phyloP scores from a whole-genome alignment of 1,140 invertebrate species.

The Drosophila micromelanica region DNA sequence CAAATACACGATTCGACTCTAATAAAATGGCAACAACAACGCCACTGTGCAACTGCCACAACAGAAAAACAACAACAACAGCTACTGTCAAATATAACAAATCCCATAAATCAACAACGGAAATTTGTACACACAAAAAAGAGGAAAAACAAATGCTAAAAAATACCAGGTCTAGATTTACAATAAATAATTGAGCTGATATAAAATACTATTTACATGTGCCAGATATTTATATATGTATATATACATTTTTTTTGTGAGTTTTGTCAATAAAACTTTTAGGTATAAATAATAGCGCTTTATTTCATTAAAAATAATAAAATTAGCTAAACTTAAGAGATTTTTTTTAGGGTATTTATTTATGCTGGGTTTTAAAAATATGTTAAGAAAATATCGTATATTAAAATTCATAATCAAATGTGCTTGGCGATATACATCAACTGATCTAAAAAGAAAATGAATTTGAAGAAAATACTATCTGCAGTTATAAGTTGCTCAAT shows the following conservation, averaged over 20 bases:
- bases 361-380: too few relatives aligned
- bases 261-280: too few relatives aligned
- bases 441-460: neutral
- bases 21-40: constrained; percentile 33
- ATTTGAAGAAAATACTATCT: neutral
- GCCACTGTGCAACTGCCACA: constrained; percentile 12
- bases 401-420: neutral
- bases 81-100: constrained; percentile 77
- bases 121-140: constrained; percentile 44
- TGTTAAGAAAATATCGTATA: neutral
- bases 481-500: constrained; percentile 2
- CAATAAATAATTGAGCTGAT: constrained; percentile 44
- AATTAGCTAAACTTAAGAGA: too few relatives aligned
- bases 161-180: constrained; percentile 32
- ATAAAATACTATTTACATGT: constrained; percentile 49
- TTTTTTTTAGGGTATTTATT: too few relatives aligned
- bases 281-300: too few relatives aligned
- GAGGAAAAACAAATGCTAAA: constrained; percentile 35
- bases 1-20: constrained; percentile 22
- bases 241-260: too few relatives aligned
- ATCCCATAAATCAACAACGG: constrained; percentile 82
- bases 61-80: constrained; percentile 28
- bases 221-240: constrained; percentile 19
- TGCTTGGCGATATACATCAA: neutral
- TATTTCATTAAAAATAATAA: too few relatives aligned